These are phyloP conservation scores for Plectus sambesii DNA, from an alignment of 1,140 invertebrate genomes.

Conservation along the genomic window DNA sequence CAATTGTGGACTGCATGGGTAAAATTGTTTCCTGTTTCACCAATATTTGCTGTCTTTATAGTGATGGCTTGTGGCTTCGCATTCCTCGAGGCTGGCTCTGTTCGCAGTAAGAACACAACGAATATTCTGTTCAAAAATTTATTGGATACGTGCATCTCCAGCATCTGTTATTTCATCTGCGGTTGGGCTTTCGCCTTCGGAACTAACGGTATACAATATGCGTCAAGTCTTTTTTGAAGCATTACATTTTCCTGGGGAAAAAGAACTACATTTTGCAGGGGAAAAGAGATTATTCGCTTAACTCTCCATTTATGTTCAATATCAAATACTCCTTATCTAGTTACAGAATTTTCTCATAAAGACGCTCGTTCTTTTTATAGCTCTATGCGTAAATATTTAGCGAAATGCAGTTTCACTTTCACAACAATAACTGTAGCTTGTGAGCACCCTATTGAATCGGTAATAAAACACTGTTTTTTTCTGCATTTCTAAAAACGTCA, in stretches of 20 bases:
- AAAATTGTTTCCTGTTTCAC: too few species aligned
- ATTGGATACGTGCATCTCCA: conserved; percentile 53
- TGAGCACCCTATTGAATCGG: too few species aligned
- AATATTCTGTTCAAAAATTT: conserved; percentile 57
- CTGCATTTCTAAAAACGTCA: too few species aligned
- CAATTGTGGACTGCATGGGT: too few species aligned
- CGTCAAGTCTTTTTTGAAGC: conserved; percentile 7
- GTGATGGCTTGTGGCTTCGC: conserved; percentile 57
- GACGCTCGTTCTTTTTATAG: too few species aligned
- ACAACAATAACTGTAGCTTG: too few species aligned
- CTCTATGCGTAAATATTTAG: too few species aligned
- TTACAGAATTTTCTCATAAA: conserved; percentile 39
- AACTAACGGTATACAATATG: conserved; percentile 32
- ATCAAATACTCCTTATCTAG: too few species aligned
- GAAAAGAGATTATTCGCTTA: conserved; percentile 17
- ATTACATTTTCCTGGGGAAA: background rate
- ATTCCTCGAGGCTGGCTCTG: conserved; percentile 55
- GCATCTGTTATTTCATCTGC: background rate
- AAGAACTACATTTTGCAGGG: too few species aligned
- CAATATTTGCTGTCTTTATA: conserved; percentile 47
- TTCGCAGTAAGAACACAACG: conserved; percentile 54
- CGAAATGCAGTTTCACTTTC: too few species aligned
- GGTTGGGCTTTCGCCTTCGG: conserved; percentile 54
- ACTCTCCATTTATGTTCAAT: too few species aligned
- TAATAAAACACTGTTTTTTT: too few species aligned